Conservation (phyloP, 2,113 vertebrate species). For the Nasalis larvatus region DNA sequence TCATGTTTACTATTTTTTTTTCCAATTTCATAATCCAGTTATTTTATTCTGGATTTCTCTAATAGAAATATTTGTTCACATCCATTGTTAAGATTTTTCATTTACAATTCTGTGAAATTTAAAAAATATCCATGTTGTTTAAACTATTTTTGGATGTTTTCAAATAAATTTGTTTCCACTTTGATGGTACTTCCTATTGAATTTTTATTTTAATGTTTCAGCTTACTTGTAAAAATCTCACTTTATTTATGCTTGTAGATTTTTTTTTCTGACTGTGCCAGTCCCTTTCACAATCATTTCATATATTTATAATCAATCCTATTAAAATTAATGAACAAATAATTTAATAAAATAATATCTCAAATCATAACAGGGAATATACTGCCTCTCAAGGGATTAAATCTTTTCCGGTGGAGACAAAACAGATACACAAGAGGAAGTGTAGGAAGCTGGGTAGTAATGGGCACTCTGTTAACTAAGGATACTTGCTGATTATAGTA, state of each 20-base stretch:
- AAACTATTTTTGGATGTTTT: neutral
- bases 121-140: neutral
- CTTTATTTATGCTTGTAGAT: neutral
- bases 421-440: neutral
- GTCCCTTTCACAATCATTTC: neutral
- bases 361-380: neutral
- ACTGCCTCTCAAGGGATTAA: neutral
- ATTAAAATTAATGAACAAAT: neutral
- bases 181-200: neutral
- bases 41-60: neutral
- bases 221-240: neutral
- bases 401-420: neutral
- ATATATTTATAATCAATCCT: neutral
- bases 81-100: neutral
- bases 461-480: neutral
- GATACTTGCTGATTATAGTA: neutral
- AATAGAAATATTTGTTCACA: neutral
- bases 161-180: neutral
- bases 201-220: neutral
- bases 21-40: neutral
- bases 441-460: neutral
- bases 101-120: neutral
- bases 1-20: neutral
- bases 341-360: neutral
- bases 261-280: neutral